Percentiles rank a stretch among this genome's conserved stretches.
phyloP scores from a whole-genome alignment of 2,888 invertebrate species.

The Hedya salicella region DNA sequence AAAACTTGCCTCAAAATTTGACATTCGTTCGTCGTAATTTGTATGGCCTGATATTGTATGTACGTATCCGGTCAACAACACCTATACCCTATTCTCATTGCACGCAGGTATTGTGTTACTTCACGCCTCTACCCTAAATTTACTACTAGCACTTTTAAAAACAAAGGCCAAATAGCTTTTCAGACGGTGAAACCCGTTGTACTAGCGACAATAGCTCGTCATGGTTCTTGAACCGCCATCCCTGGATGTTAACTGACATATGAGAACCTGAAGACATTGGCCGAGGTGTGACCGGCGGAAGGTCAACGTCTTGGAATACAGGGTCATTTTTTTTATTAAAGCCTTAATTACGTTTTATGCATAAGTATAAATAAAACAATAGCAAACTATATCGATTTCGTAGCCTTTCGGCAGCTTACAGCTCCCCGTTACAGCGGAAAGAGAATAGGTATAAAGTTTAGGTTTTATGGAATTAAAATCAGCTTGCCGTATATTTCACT shows the following conservation, averaged over 20 bases:
- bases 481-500: too few relatives aligned
- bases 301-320: constrained; percentile 25
- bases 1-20: too few relatives aligned
- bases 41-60: too few relatives aligned
- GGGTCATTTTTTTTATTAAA: too few relatives aligned
- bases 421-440: too few relatives aligned
- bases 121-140: constrained; percentile 9
- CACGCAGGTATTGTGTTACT: constrained; percentile 12
- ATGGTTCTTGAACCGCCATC: constrained; percentile 29
- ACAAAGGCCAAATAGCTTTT: constrained; percentile 31
- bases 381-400: too few relatives aligned
- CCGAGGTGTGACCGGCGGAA: constrained; percentile 3
- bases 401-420: too few relatives aligned
- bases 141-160: constrained; percentile 9
- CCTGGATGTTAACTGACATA: constrained; percentile 28
- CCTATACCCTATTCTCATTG: background rate
- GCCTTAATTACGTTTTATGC: too few relatives aligned
- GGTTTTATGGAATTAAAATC: too few relatives aligned
- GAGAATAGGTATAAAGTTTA: too few relatives aligned
- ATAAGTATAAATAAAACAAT: too few relatives aligned
- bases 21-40: too few relatives aligned
- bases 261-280: constrained; percentile 37
- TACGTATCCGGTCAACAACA: background rate
- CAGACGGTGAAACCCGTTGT: constrained; percentile 17
- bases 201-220: constrained; percentile 14